Evolutionary conservation across 2,888 invertebrate genomes (phyloP).

Genomic region (Oscheius sp.): DNA sequence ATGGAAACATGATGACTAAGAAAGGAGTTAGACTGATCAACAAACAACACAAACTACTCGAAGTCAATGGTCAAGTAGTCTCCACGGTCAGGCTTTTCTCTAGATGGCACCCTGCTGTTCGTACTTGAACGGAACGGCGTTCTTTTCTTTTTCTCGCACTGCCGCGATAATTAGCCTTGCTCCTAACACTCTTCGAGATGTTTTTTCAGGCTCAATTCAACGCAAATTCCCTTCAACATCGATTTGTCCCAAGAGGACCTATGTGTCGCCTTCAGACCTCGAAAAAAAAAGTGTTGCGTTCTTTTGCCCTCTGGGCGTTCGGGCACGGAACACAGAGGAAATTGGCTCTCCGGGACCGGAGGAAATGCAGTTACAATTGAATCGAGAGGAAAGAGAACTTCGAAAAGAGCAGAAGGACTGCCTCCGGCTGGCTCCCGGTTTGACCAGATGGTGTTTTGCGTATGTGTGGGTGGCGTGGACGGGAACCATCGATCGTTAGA

Average conservation of each 20-base stretch:
- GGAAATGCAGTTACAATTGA: not conserved
- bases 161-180: conserved; percentile 9
- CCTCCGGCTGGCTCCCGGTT: conserved; percentile 6
- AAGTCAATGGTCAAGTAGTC: too few relatives aligned
- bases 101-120: too few relatives aligned
- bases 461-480: not conserved
- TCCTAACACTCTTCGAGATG: conserved; percentile 7
- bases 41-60: too few relatives aligned
- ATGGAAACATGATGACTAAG: too few relatives aligned
- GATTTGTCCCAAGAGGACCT: not conserved
- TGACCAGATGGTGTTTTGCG: conserved; percentile 22
- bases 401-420: not conserved
- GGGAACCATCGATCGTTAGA: conserved; percentile 20
- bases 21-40: too few relatives aligned
- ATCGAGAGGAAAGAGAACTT: not conserved
- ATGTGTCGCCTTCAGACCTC: conserved; percentile 10
- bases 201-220: conserved; percentile 9
- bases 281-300: conserved; percentile 8
- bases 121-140: not conserved
- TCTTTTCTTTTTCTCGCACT: not conserved
- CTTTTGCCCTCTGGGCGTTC: too few relatives aligned
- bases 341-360: too few relatives aligned
- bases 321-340: too few relatives aligned
- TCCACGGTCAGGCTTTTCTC: too few relatives aligned
- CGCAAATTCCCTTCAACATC: conserved; percentile 13